phyloP scores from a whole-genome alignment of 2,797 vertebrate genomes.

The Anas georgica region DNA sequence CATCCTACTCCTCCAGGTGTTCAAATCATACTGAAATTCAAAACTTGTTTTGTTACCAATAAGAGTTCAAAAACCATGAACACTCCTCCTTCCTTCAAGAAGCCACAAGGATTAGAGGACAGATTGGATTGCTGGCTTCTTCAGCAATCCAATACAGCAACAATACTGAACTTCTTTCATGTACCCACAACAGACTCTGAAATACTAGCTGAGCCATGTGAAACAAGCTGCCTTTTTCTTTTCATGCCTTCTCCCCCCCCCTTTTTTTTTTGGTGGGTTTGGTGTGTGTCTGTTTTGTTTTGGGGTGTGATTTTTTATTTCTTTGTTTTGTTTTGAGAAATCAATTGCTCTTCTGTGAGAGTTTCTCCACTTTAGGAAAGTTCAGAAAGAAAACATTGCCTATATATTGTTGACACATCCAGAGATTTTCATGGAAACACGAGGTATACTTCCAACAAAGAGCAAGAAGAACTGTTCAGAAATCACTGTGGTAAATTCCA shows the following conservation, averaged over 20 bases:
- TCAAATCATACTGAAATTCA: background rate
- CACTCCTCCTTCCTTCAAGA: background rate
- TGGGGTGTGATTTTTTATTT: background rate
- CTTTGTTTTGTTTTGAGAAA: background rate
- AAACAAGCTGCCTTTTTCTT: background rate
- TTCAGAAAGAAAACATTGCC: background rate
- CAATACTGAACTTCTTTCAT: background rate
- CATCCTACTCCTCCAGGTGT: background rate
- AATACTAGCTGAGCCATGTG: background rate
- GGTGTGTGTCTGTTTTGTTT: background rate
- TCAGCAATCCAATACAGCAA: too few relatives aligned
- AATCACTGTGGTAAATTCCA: rapidly evolving
- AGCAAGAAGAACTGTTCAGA: background rate
- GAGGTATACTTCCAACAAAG: background rate
- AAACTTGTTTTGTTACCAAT: background rate
- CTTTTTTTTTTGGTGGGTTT: background rate
- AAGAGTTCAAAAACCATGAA: background rate
- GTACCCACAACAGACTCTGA: background rate
- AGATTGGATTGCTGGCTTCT: background rate
- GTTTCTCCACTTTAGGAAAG: background rate
- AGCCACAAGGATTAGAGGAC: background rate
- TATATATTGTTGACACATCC: rapidly evolving
- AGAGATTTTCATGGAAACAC: background rate
- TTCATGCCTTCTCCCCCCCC: rapidly evolving
- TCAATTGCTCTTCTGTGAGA: background rate